Base-by-base conservation (phyloP, 1,140 invertebrate species). In the Thaumatotibia leucotreta region DNA sequence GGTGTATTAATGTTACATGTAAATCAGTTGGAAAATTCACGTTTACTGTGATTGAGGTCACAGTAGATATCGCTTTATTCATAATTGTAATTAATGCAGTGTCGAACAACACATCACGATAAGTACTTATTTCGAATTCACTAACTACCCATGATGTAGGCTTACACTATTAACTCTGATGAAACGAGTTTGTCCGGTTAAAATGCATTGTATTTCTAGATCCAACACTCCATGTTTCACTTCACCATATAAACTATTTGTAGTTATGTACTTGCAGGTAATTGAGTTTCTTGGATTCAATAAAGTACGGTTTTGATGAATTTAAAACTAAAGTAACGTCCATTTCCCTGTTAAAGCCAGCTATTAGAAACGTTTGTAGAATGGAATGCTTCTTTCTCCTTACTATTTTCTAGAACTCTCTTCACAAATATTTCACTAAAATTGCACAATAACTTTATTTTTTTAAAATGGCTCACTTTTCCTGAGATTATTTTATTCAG, bases 391-490 rank as follows among this genome's bases (percentile, higher is more conserved):
- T 90, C 77, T 84, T 84, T 86, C 86, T 90, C 81, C 79, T 87
- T 82, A 82, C 83, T 89, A 78, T 86, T 79, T 58, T 87, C 81
- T 89, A 88, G 84, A 75, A 80, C 82, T 86, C 75, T 88, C 74
- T 86, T 87, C 84, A 86, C 86, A 69, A 84, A 86, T 84, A 77
- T 86, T 88, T 90, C 86, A 90, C 86, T 84, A 79, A 83, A 81
- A 27, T 80, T 89, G 88, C 88, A 90, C 88, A 88, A 80, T 82
- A 82, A 70, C 79, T 88, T 87, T 88, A 78, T 90, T 86, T 27
- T n/a, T 86, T 88, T 89, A 91, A 91, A 89, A 90, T 90, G 88
- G 88, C 88, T 90, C 88, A 90, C 88, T 89, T 90, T 90, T 90
- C 86, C 85, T 86, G 77, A 83, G 80, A 76, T 80, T 81, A 75